Evolutionary conservation across 2,888 invertebrate species (phyloP).

Genomic region (Psylliodes chrysocephalus): DNA sequence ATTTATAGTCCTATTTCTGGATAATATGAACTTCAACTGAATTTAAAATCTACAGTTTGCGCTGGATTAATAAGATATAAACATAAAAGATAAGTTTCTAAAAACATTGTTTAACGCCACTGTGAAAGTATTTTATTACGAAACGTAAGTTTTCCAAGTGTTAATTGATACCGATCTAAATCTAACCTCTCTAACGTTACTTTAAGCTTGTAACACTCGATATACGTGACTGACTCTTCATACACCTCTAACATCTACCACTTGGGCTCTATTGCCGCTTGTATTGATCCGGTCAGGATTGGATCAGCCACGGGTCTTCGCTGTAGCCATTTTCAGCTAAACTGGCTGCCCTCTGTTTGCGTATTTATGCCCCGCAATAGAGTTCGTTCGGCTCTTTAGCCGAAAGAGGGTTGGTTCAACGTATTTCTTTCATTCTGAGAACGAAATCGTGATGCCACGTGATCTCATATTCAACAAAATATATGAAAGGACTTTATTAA

Average conservation of each 20-base stretch:
- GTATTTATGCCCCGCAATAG: slow-evolving; percentile 33
- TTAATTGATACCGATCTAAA: slow-evolving; percentile 18
- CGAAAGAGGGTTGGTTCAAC: slow-evolving; percentile 29
- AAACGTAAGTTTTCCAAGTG: slow-evolving; percentile 10
- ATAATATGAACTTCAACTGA: no score
- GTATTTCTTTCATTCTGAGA: slow-evolving; percentile 28
- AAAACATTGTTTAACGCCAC: no score
- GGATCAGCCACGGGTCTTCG: slow-evolving; percentile 35
- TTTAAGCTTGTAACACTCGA: slow-evolving; percentile 14
- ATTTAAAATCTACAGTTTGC: no score
- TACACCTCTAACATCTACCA: slow-evolving; percentile 24
- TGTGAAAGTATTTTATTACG: slow-evolving; percentile 5
- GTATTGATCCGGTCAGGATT: slow-evolving; percentile 58
- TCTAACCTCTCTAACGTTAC: slow-evolving; percentile 7
- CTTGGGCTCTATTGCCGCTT: slow-evolving; percentile 55
- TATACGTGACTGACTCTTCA: slow-evolving; percentile 20
- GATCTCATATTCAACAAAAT: neutral
- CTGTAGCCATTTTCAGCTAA: slow-evolving; percentile 36
- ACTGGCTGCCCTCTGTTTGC: slow-evolving; percentile 27
- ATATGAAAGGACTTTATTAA: no score
- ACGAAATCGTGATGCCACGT: neutral
- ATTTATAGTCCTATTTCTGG: no score
- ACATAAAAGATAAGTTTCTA: no score
- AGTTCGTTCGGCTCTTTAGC: slow-evolving; percentile 37
- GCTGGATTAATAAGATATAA: no score